phyloP scores from a whole-genome alignment of 2,113 vertebrate species.

The Mus spicilegus region DNA sequence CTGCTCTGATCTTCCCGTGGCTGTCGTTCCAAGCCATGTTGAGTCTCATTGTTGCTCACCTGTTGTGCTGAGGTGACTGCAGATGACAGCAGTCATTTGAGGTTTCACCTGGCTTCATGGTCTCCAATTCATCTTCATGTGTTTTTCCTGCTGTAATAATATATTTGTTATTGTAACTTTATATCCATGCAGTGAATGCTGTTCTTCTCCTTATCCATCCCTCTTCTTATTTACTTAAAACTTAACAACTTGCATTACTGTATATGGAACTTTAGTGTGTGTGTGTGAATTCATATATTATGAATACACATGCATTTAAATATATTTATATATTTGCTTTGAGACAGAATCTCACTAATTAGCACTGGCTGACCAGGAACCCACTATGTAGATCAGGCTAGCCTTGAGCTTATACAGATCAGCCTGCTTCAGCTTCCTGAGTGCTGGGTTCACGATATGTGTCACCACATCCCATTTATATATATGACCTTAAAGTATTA shows the following conservation, averaged over 20 bases:
- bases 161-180: neutral
- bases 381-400: neutral
- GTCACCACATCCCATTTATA: neutral
- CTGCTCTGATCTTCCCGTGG: neutral
- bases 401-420: too few relatives aligned
- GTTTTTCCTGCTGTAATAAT: neutral
- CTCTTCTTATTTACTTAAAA: neutral
- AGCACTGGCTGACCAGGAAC: neutral
- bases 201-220: neutral
- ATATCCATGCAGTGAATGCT: neutral
- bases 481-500: slow-evolving; percentile 20
- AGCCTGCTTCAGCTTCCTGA: too few relatives aligned
- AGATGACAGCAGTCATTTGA: neutral
- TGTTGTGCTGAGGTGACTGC: neutral
- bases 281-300: neutral
- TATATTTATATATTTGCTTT: too few relatives aligned
- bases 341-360: neutral
- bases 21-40: too few relatives aligned
- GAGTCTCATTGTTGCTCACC: neutral
- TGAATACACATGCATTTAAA: too few relatives aligned
- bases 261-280: neutral
- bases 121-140: neutral
- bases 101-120: neutral
- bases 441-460: neutral
- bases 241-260: neutral